These are phyloP conservation scores for Bimastos eiseni DNA, from an alignment of 2,888 invertebrate species.

Conservation along the genomic window DNA sequence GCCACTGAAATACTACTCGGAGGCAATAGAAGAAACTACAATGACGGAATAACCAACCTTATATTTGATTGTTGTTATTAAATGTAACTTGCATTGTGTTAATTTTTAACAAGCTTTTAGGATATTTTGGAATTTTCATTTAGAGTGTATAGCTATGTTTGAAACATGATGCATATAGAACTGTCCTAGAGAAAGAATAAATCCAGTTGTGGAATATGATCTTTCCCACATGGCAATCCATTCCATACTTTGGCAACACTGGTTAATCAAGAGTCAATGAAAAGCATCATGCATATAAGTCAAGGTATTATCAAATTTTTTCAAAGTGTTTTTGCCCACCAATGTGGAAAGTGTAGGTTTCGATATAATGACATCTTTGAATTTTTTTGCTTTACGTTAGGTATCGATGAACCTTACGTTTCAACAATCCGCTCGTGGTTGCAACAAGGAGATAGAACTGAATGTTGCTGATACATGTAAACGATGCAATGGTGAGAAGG, in stretches of 20 bases:
- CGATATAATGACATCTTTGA: not conserved
- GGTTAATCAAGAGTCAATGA: not conserved
- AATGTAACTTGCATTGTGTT: no score
- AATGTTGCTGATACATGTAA: conserved; percentile 91
- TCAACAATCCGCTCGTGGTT: conserved; percentile 89
- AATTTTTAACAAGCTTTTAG: no score
- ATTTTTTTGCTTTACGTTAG: conserved; percentile 62
- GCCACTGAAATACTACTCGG: no score
- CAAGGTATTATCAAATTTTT: not conserved
- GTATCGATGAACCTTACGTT: conserved; percentile 85
- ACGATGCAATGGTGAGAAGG: conserved; percentile 81
- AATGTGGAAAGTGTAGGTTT: not conserved
- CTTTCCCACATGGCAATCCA: not conserved
- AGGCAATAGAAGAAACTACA: no score
- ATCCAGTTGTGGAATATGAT: not conserved
- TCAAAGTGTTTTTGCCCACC: not conserved
- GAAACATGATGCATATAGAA: not conserved
- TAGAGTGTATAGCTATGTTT: not conserved
- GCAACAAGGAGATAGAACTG: conserved; percentile 85
- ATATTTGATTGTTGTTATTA: no score
- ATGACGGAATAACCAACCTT: no score
- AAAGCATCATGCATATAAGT: not conserved
- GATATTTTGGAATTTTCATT: no score
- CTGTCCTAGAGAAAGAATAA: not conserved
- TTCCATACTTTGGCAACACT: not conserved